phyloP scores from a whole-genome alignment of 2,113 vertebrate genomes.

The Anarhynchus alexandrinus region DNA sequence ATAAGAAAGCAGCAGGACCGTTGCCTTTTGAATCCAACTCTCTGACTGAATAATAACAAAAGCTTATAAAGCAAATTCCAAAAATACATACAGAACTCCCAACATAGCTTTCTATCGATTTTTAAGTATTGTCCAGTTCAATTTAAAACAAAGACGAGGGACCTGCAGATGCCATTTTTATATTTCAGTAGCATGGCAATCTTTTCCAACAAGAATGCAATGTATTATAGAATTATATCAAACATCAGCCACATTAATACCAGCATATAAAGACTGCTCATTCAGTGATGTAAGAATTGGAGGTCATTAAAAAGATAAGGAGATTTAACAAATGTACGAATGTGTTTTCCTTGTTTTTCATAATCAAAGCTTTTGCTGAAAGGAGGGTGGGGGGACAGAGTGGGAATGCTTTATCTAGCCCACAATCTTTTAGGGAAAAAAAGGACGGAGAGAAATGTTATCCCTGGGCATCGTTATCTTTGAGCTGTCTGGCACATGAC shows the following conservation, averaged over 20 bases:
- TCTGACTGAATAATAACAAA: neutral
- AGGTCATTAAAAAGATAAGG: neutral
- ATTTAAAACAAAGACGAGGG: slow-evolving; percentile 2
- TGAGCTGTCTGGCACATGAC: slow-evolving; percentile 9
- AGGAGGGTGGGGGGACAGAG: neutral
- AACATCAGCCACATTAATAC: neutral
- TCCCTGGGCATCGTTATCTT: slow-evolving; percentile 14
- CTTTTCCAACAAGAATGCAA: neutral
- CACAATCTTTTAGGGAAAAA: neutral
- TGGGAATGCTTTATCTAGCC: neutral
- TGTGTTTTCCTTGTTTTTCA: neutral
- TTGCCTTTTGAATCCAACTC: neutral
- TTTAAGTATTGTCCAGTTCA: neutral
- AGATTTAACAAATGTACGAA: neutral
- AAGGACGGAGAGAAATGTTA: neutral
- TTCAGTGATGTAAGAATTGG: neutral
- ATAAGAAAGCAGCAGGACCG: neutral
- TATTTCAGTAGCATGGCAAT: neutral
- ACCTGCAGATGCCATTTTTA: neutral
- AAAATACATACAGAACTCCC: slow-evolving; percentile 18
- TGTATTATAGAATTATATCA: neutral
- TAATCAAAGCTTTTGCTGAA: neutral
- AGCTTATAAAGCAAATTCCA: slow-evolving; percentile 27
- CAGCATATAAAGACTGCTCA: neutral
- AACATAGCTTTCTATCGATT: neutral